Evolutionary conservation across 1,140 invertebrate genomes (phyloP).

Genomic region (Fopius arisanus): DNA sequence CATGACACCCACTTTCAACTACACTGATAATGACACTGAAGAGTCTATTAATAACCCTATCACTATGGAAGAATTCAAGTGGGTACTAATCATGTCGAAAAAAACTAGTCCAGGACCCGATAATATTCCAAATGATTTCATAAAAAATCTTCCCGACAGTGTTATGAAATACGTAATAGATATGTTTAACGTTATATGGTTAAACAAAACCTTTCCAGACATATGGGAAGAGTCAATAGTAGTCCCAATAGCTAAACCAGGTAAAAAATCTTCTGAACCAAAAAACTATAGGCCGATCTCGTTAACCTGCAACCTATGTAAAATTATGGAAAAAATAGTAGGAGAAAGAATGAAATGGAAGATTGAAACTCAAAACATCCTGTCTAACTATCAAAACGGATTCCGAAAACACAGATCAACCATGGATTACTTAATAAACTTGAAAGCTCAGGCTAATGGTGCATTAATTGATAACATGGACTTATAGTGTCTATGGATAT

Average conservation of each 20-base stretch:
- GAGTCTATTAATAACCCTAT: not conserved
- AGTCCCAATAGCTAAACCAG: constrained; percentile 51
- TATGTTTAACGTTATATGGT: constrained; percentile 44
- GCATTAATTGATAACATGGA: constrained; percentile 39
- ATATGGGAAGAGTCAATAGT: constrained; percentile 52
- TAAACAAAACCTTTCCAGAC: constrained; percentile 39
- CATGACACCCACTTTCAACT: not conserved
- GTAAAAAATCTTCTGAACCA: constrained; percentile 17
- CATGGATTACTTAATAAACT: constrained; percentile 32
- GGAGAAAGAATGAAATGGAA: constrained; percentile 32
- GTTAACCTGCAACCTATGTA: constrained; percentile 47
- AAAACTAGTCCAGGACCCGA: constrained; percentile 38
- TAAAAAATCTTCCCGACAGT: constrained; percentile 42
- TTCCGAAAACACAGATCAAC: constrained; percentile 43
- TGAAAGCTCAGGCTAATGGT: constrained; percentile 38
- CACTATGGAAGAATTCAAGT: not conserved
- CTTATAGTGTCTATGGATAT: constrained; percentile 43
- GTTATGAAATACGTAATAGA: constrained; percentile 35
- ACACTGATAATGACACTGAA: not conserved
- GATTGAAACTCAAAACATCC: constrained; percentile 35
- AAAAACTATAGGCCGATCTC: constrained; percentile 48
- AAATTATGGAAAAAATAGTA: constrained; percentile 48
- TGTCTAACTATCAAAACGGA: constrained; percentile 35
- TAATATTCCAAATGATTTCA: constrained; percentile 35
- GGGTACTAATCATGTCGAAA: not conserved